A percentile compares a stretch with the other conserved stretches of the same genome.
These are phyloP conservation scores for Caenorhabditis afra DNA, from an alignment of 2,888 invertebrate species.

Conservation along the genomic window DNA sequence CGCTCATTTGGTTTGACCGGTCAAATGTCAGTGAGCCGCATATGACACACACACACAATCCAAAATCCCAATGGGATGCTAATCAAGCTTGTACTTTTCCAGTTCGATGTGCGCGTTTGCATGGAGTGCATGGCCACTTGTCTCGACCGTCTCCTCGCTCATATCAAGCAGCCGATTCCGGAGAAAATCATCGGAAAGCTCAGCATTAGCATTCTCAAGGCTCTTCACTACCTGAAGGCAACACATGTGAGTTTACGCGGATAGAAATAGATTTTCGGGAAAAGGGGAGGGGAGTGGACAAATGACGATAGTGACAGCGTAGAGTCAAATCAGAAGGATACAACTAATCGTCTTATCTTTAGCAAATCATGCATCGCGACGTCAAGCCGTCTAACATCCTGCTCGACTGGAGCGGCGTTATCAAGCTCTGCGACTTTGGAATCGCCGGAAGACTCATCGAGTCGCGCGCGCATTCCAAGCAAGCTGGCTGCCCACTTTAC, in stretches of 20 bases:
- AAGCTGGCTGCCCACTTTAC: conserved; percentile 97
- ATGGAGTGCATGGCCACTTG: conserved; percentile 99
- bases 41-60: too few relatives aligned
- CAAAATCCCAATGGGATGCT: not conserved
- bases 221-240: conserved; percentile 96
- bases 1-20: not conserved
- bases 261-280: not conserved
- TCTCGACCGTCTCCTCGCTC: conserved; percentile 94
- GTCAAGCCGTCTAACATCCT: conserved; percentile 93
- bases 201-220: conserved; percentile 96
- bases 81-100: conserved; percentile 40
- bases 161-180: conserved; percentile 88
- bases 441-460: conserved; percentile 92
- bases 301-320: too few relatives aligned
- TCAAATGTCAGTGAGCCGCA: too few relatives aligned
- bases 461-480: conserved; percentile 85
- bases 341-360: conserved; percentile 5
- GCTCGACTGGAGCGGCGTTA: conserved; percentile 92
- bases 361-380: conserved; percentile 78
- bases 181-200: conserved; percentile 97
- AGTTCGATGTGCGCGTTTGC: conserved; percentile 96
- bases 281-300: not conserved
- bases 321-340: not conserved
- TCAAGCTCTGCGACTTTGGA: conserved; percentile 99
- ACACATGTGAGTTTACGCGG: conserved; percentile 83